Conservation (phyloP, 2,888 invertebrate genomes). For the Rhabditoides inermis region DNA sequence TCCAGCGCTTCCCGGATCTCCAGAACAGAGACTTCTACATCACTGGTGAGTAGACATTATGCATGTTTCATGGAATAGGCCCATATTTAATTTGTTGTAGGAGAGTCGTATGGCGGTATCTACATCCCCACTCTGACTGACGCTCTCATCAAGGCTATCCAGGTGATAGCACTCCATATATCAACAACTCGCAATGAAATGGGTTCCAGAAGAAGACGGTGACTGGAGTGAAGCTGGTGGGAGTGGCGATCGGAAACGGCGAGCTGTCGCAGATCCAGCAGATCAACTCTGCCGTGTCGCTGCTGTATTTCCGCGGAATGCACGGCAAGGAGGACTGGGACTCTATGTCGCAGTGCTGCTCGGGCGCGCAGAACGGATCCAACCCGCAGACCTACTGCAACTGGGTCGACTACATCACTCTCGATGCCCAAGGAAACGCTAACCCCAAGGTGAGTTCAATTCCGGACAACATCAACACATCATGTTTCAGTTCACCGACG, state of each 20-base stretch:
- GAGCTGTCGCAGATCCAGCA: conserved; percentile 38
- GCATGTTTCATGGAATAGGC: too few relatives aligned
- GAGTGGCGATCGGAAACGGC: conserved; percentile 50
- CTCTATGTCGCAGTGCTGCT: conserved; percentile 22
- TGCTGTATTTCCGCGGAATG: conserved; percentile 34
- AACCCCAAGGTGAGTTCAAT: conserved; percentile 13
- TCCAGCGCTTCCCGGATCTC: conserved; percentile 56
- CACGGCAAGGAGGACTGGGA: conserved; percentile 36
- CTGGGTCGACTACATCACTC: conserved; percentile 26
- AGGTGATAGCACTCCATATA: too few relatives aligned
- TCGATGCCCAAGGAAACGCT: conserved; percentile 40
- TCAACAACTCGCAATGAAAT: too few relatives aligned
- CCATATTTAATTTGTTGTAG: not conserved
- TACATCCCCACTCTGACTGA: conserved; percentile 53
- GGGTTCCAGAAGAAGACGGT: too few relatives aligned
- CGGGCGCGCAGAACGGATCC: conserved; percentile 12
- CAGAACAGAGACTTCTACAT: conserved; percentile 55
- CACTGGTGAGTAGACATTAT: conserved; percentile 40
- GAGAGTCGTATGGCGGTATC: conserved; percentile 51
- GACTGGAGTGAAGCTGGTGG: conserved; percentile 27
- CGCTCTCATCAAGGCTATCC: conserved; percentile 18
- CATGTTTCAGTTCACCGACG: conserved; percentile 10
- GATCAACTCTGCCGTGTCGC: conserved; percentile 36
- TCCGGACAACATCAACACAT: not conserved
- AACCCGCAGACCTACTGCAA: conserved; percentile 27